A percentile compares a stretch with the other conserved stretches of the same genome.
These are phyloP conservation scores for Byasa hedistus DNA, from an alignment of 2,888 invertebrate species.

Conservation along the genomic window DNA sequence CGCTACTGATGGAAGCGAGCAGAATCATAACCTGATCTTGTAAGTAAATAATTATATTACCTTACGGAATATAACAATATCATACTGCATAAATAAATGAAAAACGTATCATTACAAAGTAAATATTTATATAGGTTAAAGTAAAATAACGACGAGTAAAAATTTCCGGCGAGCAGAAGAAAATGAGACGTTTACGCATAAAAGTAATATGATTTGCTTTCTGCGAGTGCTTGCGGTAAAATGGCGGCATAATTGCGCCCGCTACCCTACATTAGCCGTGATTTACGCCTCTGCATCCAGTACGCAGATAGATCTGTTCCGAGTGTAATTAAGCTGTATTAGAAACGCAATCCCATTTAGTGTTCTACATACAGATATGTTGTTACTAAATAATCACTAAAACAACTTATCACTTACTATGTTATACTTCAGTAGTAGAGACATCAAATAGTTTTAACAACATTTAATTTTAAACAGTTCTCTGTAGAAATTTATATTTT, in stretches of 20 bases:
- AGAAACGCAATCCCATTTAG: conserved; percentile 27
- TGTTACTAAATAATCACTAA: neutral
- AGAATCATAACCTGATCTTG: too few species aligned
- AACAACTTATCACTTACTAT: neutral
- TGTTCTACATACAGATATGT: conserved; percentile 10
- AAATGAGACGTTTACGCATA: conserved; percentile 11
- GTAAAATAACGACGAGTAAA: neutral
- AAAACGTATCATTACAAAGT: neutral
- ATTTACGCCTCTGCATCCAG: conserved; percentile 30
- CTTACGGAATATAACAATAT: too few species aligned
- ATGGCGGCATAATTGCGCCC: conserved; percentile 20
- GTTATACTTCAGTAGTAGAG: too few species aligned
- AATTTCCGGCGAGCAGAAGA: neutral
- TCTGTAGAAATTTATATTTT: too few species aligned
- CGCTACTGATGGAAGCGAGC: too few species aligned
- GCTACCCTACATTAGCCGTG: conserved; percentile 29
- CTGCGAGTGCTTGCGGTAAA: conserved; percentile 23
- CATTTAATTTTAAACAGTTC: too few species aligned
- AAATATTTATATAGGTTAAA: neutral
- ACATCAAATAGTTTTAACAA: too few species aligned
- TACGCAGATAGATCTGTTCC: conserved; percentile 27
- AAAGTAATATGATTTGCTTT: conserved; percentile 22
- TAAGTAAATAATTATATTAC: too few species aligned
- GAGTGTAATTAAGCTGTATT: conserved; percentile 30
- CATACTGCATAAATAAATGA: neutral